phyloP scores from a whole-genome alignment of 2,797 vertebrate species.

The Poeciliopsis gracilis region DNA sequence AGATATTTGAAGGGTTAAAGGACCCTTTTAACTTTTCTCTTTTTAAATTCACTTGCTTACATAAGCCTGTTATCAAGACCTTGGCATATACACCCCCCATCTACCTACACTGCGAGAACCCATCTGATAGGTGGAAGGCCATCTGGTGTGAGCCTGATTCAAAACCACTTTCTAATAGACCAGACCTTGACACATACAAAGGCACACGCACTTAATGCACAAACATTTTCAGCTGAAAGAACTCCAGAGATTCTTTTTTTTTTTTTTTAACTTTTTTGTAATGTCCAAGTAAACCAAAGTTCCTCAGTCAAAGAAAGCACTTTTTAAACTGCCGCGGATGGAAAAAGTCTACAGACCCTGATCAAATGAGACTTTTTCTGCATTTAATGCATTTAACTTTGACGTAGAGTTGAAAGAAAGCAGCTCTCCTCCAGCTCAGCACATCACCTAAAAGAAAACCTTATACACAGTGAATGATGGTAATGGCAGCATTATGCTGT shows the following conservation, averaged over 20 bases:
- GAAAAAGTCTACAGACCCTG: not conserved
- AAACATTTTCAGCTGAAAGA: slow-evolving; percentile 24
- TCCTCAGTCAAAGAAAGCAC: slow-evolving; percentile 13
- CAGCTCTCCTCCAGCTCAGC: too few species aligned
- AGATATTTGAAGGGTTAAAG: slow-evolving; percentile 58
- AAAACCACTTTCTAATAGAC: slow-evolving; percentile 34
- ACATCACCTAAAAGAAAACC: not conserved
- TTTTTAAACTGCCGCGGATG: slow-evolving; percentile 14
- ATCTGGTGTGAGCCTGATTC: slow-evolving; percentile 30
- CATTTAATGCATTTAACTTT: not conserved
- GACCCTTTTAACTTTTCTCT: slow-evolving; percentile 52
- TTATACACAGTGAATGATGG: not conserved
- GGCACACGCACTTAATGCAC: slow-evolving; percentile 5
- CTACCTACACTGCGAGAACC: slow-evolving; percentile 13
- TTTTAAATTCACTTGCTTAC: slow-evolving; percentile 58
- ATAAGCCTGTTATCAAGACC: slow-evolving; percentile 64
- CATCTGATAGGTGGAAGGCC: slow-evolving; percentile 49
- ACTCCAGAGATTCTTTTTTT: slow-evolving; percentile 22
- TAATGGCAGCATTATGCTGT: not conserved
- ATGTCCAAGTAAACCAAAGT: slow-evolving; percentile 12
- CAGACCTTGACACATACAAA: not conserved
- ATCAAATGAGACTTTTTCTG: not conserved
- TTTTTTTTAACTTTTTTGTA: slow-evolving; percentile 20
- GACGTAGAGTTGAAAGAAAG: not conserved
- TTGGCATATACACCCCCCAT: slow-evolving; percentile 20